These are phyloP conservation scores for Paraplagusia blochii DNA, from an alignment of 2,113 vertebrate species.

Conservation along the genomic window DNA sequence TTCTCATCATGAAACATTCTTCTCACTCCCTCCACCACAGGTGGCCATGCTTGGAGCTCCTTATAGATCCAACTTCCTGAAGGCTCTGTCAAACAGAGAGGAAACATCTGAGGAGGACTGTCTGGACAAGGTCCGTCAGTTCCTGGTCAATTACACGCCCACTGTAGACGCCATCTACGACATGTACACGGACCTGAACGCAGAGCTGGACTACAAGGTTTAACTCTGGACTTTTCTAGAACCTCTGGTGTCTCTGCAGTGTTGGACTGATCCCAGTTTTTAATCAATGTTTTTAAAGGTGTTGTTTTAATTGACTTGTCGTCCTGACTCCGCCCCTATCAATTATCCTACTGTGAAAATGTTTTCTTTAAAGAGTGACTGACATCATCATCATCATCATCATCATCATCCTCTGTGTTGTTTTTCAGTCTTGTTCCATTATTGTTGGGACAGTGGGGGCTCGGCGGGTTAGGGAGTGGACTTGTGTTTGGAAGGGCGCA, in stretches of 20 bases:
- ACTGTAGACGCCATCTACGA: slow-evolving; percentile 92
- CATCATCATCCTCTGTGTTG: no score
- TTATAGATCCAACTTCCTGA: slow-evolving; percentile 89
- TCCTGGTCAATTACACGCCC: slow-evolving; percentile 82
- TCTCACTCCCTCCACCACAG: slow-evolving; percentile 55
- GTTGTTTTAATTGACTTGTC: no score
- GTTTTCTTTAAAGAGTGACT: no score
- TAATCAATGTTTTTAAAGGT: no score
- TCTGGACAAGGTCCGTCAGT: slow-evolving; percentile 84
- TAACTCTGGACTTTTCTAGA: slow-evolving; percentile 50
- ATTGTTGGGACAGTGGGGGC: no score
- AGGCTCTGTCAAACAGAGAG: slow-evolving; percentile 90
- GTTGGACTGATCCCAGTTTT: no score
- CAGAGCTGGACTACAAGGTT: slow-evolving; percentile 90
- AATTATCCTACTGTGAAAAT: no score
- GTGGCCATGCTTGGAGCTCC: slow-evolving; percentile 84
- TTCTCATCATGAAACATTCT: background rate
- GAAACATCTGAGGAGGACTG: slow-evolving; percentile 89
- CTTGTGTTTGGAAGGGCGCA: no score
- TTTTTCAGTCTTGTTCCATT: no score
- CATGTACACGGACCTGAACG: slow-evolving; percentile 88
- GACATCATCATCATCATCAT: no score
- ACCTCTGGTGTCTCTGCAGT: background rate
- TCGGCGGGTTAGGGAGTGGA: no score
- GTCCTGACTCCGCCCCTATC: no score